Evolutionary conservation across 2,888 invertebrate species (phyloP).

Genomic region (Amblyjoppa proteus): DNA sequence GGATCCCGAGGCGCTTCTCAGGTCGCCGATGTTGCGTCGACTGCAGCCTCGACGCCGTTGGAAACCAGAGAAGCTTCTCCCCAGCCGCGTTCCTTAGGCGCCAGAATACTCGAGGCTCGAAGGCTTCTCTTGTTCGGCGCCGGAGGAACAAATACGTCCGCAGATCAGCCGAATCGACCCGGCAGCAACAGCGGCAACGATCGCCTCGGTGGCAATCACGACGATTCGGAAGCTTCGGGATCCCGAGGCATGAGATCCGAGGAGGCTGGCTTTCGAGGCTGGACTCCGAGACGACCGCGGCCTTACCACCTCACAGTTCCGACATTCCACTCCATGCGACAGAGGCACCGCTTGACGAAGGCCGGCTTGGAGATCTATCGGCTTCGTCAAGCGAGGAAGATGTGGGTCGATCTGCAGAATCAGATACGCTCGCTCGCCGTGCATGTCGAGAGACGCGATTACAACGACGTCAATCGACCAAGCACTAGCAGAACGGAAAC

Average conservation of each 20-base stretch:
- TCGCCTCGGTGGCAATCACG: neutral
- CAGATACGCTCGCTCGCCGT: constrained; percentile 87
- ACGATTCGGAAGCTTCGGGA: constrained; percentile 33
- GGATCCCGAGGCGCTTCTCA: neutral
- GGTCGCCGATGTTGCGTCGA: too few species aligned
- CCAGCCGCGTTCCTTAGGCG: too few species aligned
- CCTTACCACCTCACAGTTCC: neutral
- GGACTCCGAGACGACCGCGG: constrained; percentile 7
- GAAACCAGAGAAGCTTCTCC: too few species aligned
- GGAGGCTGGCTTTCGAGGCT: constrained; percentile 41
- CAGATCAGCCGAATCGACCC: neutral
- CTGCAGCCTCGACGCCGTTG: too few species aligned
- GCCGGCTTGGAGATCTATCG: constrained; percentile 81
- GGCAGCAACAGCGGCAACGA: neutral
- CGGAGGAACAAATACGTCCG: neutral
- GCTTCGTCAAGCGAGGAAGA: constrained; percentile 87
- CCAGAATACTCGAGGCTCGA: neutral
- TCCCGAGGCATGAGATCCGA: constrained; percentile 33
- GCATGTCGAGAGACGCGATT: constrained; percentile 73
- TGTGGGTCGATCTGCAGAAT: constrained; percentile 89
- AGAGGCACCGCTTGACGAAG: constrained; percentile 58
- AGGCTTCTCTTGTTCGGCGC: neutral
- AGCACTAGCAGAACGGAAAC: constrained; percentile 40
- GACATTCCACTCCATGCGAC: neutral
- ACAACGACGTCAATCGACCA: constrained; percentile 60